Percentiles rank a stretch among this genome's conserved stretches.
Conservation (phyloP, 64 coral and sea anemone genomes). For the Actinia tenebrosa region DNA sequence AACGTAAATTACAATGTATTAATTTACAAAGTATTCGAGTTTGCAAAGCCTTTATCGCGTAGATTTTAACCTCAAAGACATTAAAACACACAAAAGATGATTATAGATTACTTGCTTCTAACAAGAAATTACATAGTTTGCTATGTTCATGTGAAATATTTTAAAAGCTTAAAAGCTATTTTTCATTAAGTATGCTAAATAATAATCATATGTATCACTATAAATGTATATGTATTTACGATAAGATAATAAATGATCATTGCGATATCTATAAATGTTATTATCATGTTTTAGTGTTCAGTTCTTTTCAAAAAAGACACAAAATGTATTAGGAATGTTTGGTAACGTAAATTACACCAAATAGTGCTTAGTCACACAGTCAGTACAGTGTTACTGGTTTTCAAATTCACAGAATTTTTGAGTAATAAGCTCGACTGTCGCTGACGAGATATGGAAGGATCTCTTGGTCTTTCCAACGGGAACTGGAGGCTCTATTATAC, state of each 20-base stretch:
- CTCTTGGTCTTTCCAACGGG: slow-evolving; percentile 4
- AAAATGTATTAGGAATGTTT: slow-evolving; percentile 5
- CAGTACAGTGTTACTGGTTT: slow-evolving; percentile 8
- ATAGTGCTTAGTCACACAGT: background rate
- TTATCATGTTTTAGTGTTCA: background rate
- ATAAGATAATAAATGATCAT: background rate
- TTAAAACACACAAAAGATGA: background rate
- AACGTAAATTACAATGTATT: background rate
- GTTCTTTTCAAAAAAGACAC: background rate
- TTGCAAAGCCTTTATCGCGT: background rate
- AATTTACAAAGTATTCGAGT: background rate
- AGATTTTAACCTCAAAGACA: background rate
- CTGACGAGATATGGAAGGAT: background rate
- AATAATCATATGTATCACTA: background rate
- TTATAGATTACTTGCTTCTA: slow-evolving; percentile 10
- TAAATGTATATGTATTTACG: background rate
- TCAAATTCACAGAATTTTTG: background rate
- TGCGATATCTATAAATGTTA: background rate
- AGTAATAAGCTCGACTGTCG: slow-evolving; percentile 18
- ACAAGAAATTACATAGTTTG: slow-evolving; percentile 11
- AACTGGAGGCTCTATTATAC: slow-evolving; percentile 19
- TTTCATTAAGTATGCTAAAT: background rate
- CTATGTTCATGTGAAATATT: background rate
- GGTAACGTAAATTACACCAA: slow-evolving; percentile 25
- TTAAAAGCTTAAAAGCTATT: background rate